Evolutionary conservation across 2,888 invertebrate genomes (phyloP).

Genomic region (Drosophila peninsularis): DNA sequence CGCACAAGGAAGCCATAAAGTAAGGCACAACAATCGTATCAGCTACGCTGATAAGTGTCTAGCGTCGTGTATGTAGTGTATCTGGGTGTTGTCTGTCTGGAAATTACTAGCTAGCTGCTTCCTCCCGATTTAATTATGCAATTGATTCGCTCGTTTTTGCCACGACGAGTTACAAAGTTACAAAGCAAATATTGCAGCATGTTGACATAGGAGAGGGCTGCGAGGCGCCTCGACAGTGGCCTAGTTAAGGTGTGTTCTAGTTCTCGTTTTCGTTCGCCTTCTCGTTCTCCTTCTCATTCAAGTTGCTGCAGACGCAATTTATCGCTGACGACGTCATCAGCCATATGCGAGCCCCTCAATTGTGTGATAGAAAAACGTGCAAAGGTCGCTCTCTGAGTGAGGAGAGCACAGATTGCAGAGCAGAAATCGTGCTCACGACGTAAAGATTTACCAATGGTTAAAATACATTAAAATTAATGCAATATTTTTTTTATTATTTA

Average conservation of each 20-base stretch:
- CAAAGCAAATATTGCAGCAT: slow-evolving; percentile 38
- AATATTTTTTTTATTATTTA: background rate
- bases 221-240: slow-evolving; percentile 22
- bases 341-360: slow-evolving; percentile 48
- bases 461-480: background rate
- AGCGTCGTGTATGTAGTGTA: background rate
- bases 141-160: slow-evolving; percentile 42
- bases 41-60: slow-evolving; percentile 43
- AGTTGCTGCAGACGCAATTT: slow-evolving; percentile 26
- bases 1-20: slow-evolving; percentile 49
- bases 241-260: slow-evolving; percentile 53
- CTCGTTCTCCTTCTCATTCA: slow-evolving; percentile 25
- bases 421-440: background rate
- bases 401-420: background rate
- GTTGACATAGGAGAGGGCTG: slow-evolving; percentile 1
- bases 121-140: slow-evolving; percentile 39
- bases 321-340: slow-evolving; percentile 47
- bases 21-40: slow-evolving; percentile 28
- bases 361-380: slow-evolving; percentile 36
- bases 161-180: slow-evolving; percentile 28
- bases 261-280: slow-evolving; percentile 38
- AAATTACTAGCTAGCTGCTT: slow-evolving; percentile 42
- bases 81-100: slow-evolving; percentile 39
- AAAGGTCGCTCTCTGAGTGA: slow-evolving; percentile 23
- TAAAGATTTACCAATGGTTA: too few relatives aligned